Evolutionary conservation across 2,888 invertebrate genomes (phyloP).

Genomic region (Gymnocheta viridis): DNA sequence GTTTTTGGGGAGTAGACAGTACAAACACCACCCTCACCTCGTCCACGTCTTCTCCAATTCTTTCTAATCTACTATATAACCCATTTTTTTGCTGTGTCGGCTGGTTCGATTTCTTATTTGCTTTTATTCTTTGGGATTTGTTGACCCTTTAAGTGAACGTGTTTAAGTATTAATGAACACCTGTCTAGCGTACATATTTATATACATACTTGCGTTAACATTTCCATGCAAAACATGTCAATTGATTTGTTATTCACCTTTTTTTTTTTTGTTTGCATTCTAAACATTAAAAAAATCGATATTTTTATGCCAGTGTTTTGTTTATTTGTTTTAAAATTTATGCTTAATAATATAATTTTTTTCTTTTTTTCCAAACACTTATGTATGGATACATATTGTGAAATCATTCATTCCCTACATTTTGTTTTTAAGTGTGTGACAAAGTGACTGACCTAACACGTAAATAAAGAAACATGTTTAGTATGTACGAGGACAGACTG

Average conservation of each 20-base stretch:
- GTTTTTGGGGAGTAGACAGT: conserved; percentile 33
- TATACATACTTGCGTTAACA: neutral
- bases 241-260: conserved; percentile 36
- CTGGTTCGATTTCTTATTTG: conserved; percentile 15
- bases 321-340: conserved; percentile 1
- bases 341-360: neutral
- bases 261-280: neutral
- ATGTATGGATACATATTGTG: neutral
- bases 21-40: neutral
- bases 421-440: conserved; percentile 15
- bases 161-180: conserved; percentile 64
- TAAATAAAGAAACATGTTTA: neutral
- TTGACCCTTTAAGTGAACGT: conserved; percentile 47
- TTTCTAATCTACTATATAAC: conserved; percentile 36
- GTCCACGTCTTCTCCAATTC: neutral
- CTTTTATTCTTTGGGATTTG: conserved; percentile 4
- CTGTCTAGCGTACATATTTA: conserved; percentile 14
- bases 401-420: conserved; percentile 4
- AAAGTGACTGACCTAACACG: conserved; percentile 35
- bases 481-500: neutral
- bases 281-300: conserved; percentile 35
- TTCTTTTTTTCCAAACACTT: neutral
- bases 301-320: neutral
- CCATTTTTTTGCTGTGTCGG: conserved; percentile 33
- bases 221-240: conserved; percentile 34